A percentile compares a stretch with the other conserved stretches of the same genome.
Evolutionary conservation across 2,113 vertebrate genomes (phyloP).

Genomic region (Acrocephalus arundinaceus): DNA sequence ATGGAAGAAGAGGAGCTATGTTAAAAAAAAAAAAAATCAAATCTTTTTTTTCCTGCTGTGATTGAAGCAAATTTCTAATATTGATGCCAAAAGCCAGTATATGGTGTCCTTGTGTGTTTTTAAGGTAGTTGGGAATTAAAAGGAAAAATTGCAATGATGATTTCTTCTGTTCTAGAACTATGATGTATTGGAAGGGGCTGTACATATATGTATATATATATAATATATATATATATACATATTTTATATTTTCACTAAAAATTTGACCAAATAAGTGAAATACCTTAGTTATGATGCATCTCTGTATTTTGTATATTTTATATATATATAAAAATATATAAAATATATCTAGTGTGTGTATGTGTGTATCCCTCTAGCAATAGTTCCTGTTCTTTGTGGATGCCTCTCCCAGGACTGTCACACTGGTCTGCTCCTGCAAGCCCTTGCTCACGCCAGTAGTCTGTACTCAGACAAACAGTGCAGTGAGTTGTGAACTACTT

Average conservation of each 20-base stretch:
- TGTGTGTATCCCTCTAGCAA: neutral
- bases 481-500: conserved; percentile 4
- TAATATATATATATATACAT: neutral
- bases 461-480: neutral
- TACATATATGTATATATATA: neutral
- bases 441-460: conserved; percentile 19
- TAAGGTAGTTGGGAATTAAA: neutral
- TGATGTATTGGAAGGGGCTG: neutral
- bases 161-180: neutral
- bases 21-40: neutral
- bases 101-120: conserved; percentile 3
- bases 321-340: neutral
- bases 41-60: neutral
- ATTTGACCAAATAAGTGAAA: neutral
- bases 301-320: neutral
- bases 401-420: neutral
- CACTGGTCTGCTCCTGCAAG: conserved; percentile 51
- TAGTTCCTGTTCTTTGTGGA: neutral
- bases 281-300: neutral
- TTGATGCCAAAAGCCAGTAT: conserved; percentile 58
- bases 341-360: neutral
- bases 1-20: neutral
- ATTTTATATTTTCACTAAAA: neutral
- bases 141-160: neutral
- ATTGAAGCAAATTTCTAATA: neutral